phyloP scores from a whole-genome alignment of 2,797 vertebrate species.

The Karalla daura region DNA sequence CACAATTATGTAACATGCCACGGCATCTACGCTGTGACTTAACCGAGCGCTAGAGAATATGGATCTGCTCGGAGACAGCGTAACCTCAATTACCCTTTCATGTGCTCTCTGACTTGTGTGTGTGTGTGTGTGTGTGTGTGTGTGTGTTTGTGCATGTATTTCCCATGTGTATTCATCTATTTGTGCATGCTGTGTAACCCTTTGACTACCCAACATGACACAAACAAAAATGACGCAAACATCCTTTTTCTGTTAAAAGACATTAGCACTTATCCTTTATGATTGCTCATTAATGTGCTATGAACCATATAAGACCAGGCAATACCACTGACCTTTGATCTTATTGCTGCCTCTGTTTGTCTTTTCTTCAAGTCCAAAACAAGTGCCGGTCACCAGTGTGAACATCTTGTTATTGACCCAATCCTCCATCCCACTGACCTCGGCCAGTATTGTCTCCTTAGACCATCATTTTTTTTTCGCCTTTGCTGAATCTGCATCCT shows the following conservation, averaged over 20 bases:
- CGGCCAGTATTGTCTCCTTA: too few species aligned
- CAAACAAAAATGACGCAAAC: too few species aligned
- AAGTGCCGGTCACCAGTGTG: too few species aligned
- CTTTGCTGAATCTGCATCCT: too few species aligned
- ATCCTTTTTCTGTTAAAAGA: background rate
- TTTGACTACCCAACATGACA: too few species aligned
- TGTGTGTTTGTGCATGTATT: too few species aligned
- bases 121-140: background rate
- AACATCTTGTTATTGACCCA: too few species aligned
- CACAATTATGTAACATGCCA: conserved; percentile 22
- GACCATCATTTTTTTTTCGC: too few species aligned
- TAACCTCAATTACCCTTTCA: conserved; percentile 48
- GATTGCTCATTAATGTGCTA: background rate
- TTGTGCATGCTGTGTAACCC: too few species aligned
- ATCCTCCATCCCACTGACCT: too few species aligned
- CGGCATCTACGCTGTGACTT: conserved; percentile 16
- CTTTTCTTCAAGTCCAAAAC: background rate
- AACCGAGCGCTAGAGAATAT: conserved; percentile 21
- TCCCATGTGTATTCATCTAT: background rate
- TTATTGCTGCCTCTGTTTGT: background rate
- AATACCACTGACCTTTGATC: background rate
- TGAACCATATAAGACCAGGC: too few species aligned
- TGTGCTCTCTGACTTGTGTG: conserved; percentile 14
- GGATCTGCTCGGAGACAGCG: conserved; percentile 17
- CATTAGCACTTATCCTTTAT: too few species aligned